Evolutionary conservation across 1,140 invertebrate genomes (phyloP).

Genomic region (Drosophila oshimai): DNA sequence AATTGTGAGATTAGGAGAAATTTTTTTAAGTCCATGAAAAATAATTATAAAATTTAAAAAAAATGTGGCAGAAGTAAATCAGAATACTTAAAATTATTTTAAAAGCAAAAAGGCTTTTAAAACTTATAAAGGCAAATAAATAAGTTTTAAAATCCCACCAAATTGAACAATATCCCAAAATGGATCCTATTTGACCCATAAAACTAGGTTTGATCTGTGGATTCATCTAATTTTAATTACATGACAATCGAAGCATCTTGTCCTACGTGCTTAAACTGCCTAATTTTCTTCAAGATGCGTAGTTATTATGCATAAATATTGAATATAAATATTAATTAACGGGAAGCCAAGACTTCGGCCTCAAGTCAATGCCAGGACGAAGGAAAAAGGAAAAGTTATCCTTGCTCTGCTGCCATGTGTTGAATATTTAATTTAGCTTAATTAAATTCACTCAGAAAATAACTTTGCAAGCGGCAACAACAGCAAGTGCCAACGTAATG

Average conservation of each 20-base stretch:
- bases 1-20: no score
- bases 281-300: slow-evolving; percentile 8
- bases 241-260: not conserved
- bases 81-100: no score
- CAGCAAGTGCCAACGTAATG: slow-evolving; percentile 58
- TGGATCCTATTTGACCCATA: not conserved
- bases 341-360: not conserved
- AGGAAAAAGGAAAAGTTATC: slow-evolving; percentile 8
- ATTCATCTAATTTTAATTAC: slow-evolving; percentile 11
- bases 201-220: not conserved
- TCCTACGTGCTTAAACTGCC: slow-evolving; percentile 53
- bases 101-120: no score
- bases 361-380: not conserved
- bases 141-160: not conserved
- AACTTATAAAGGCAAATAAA: no score
- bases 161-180: no score
- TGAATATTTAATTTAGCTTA: slow-evolving; percentile 77
- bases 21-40: no score
- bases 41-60: no score
- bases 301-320: slow-evolving; percentile 34
- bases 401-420: slow-evolving; percentile 52
- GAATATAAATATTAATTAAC: slow-evolving; percentile 60
- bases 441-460: slow-evolving; percentile 79
- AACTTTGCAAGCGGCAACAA: slow-evolving; percentile 60
- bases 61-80: no score